Evolutionary conservation across 1,140 invertebrate genomes (phyloP), one percentile per base, ranked within the genome.

Genomic region (Goniozus legneri): DNA sequence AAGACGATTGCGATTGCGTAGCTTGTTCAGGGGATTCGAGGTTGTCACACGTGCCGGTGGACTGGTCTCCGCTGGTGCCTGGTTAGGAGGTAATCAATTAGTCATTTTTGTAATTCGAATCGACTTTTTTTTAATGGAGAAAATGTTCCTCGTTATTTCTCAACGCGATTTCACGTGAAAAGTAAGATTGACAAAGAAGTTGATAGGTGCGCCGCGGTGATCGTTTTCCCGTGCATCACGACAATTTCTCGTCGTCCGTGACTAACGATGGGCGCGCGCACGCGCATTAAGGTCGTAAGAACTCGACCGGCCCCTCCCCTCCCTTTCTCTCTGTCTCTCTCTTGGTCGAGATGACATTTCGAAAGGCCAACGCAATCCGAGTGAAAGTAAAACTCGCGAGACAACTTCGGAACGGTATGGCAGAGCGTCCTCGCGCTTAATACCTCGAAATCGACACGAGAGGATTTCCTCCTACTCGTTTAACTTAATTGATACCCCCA

Each of bases 31-130:
- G 0, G 76, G 75, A 45, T 72, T 78, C 12, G 62, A 20, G 1
- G 69, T 73, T 0, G 65, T 73, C 3, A 47, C 36, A 30, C 36
- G 32, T 52, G 61, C 57, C 41, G 47, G 63, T 31, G 74, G 71
- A 31, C 71, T 75, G 30, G 75, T 64, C 54, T 78, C 59, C 38
- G 67, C 59, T 19, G 69, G 71, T 21, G 72, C 64, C 72, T 76
- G 47, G 0, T 24, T 36, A n/a, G n/a, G 7, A 38, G 13, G 21
- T 37, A 6, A 21, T n/a, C 6, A n/a, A n/a, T n/a, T n/a, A n/a
- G n/a, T n/a, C n/a, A n/a, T n/a, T n/a, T n/a, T n/a, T n/a, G n/a
- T n/a, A n/a, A n/a, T n/a, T n/a, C n/a, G n/a, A n/a, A n/a, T n/a
- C n/a, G n/a, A n/a, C n/a, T n/a, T n/a, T n/a, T n/a, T n/a, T n/a